Conservation (phyloP, 1,140 invertebrate species). For the Cyclargus thomasi region DNA sequence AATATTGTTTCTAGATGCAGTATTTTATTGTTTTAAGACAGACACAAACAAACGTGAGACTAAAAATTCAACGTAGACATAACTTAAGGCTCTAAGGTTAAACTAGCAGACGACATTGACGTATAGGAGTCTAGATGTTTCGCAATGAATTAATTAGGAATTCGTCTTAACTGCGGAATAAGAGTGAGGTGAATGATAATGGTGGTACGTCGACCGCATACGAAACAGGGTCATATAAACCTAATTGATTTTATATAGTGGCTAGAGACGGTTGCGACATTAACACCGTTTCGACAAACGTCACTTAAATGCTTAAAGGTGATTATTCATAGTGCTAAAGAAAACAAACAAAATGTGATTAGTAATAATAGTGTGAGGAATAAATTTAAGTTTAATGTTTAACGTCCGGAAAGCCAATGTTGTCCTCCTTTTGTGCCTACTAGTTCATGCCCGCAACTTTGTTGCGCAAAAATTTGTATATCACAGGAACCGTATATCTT, state of each 20-base stretch:
- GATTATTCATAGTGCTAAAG: not conserved
- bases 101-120: not conserved
- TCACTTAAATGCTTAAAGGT: not conserved
- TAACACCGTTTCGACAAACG: slow-evolving; percentile 1
- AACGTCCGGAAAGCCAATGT: no score
- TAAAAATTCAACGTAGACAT: no score
- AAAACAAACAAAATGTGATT: no score
- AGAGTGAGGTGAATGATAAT: slow-evolving; percentile 7
- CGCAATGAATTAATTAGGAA: not conserved
- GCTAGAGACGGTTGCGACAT: not conserved
- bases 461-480: no score
- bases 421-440: no score
- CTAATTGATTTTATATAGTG: slow-evolving; percentile 1
- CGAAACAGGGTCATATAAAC: slow-evolving; percentile 8
- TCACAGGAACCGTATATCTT: no score
- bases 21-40: no score
- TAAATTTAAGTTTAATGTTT: no score
- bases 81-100: not conserved
- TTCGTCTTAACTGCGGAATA: slow-evolving; percentile 2
- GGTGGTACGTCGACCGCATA: not conserved
- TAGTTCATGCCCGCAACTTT: no score
- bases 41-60: no score
- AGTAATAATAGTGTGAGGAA: no score
- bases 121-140: not conserved
- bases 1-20: no score